Base-by-base conservation (phyloP, 2,113 vertebrate genomes). In the Mystacornis crossleyi region DNA sequence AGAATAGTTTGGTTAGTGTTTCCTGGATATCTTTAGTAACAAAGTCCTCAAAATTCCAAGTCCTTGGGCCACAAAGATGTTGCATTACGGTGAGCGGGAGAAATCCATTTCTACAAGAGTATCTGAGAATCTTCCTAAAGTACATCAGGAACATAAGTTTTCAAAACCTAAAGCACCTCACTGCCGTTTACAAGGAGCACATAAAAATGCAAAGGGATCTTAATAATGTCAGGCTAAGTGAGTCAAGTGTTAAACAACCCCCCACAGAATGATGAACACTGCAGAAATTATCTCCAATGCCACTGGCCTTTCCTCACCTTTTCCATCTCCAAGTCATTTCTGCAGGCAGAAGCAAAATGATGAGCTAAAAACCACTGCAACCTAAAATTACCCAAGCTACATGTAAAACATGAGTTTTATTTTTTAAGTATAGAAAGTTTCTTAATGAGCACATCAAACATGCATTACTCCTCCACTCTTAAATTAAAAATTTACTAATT, bases 391-490 rank as follows among this genome's bases (percentile, higher is more conserved):
- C 31, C 33, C 31, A 1, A 51, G 43, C 60, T 80, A 62, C 11
- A 12, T 78, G 58, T 81, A 94, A 83, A 86, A 83, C 15, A 94
- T 54, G 38, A 54, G 33, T 90, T 93, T 77, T 77, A 67, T 67
- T 90, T 88, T 90, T 96, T 53, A 86, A 92, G 48, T 78, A 81
- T 81, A 90, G 86, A 84, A 94, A 93, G 88, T 57, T 92, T 89
- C 91, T 89, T 95, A 94, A 92, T 91, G 75, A 95, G 81, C 89
- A 78, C 89, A 96, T 94, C 72, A 92, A 95, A 84, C 47, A 74
- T 81, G 36, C 28, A 91, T 81, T 84, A 87, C 51, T 86, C 61
- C 83, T 92, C 61, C 55, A 21, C 79, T 91, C 92, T 86, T 74
- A 80, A 86, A 93, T 86, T 53, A 78, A 93, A 95, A 95, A 92